phyloP scores from a whole-genome alignment of 2,113 vertebrate species.

The Passerina amoena region DNA sequence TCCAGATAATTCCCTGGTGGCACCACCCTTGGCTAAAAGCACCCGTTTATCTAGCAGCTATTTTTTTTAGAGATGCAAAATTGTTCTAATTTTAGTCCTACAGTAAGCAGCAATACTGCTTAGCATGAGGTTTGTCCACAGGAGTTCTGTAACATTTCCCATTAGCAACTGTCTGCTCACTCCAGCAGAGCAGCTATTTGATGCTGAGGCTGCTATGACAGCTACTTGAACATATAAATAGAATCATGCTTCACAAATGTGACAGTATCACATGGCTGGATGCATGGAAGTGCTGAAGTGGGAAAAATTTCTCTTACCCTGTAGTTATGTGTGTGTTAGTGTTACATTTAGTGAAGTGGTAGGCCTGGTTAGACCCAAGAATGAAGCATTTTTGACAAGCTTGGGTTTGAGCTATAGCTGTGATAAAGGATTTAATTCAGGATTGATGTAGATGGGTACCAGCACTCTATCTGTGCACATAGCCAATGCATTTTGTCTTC shows the following conservation, averaged over 20 bases:
- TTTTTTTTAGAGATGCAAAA: not conserved
- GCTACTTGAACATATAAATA: slow-evolving; percentile 38
- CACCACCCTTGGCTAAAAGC: not conserved
- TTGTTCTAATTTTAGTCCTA: not conserved
- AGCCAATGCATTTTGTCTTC: not conserved
- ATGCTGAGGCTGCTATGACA: not conserved
- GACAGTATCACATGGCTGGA: not conserved
- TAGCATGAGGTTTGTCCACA: not conserved
- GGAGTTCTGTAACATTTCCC: not conserved
- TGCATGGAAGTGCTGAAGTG: slow-evolving; percentile 17
- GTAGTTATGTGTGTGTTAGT: not conserved
- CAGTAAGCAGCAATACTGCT: not conserved
- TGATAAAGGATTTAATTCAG: not conserved
- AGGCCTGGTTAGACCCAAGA: not conserved
- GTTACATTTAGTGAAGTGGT: not conserved
- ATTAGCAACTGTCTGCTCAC: not conserved
- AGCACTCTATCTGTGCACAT: not conserved
- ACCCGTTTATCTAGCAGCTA: not conserved
- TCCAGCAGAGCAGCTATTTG: slow-evolving; percentile 4
- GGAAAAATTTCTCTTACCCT: not conserved
- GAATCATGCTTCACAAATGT: not conserved
- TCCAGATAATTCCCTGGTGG: not conserved
- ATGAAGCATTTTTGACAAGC: not conserved
- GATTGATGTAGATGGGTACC: not conserved
- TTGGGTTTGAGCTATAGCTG: not conserved